phyloP scores from a whole-genome alignment of 1,140 invertebrate species.

The Caenorhabditis briggsae region DNA sequence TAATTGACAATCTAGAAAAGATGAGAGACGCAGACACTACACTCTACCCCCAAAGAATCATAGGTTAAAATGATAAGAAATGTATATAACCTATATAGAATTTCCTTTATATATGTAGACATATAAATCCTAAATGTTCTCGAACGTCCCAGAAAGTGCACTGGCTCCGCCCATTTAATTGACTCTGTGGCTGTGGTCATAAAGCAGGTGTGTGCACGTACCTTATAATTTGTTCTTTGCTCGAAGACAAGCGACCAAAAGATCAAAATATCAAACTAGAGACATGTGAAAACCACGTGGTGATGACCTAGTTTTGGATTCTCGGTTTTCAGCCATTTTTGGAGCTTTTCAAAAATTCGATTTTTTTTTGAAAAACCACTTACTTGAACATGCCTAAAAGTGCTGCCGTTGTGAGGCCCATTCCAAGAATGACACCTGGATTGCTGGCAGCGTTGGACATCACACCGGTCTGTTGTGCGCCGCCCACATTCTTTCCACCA shows the following conservation, averaged over 20 bases:
- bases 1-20: no score
- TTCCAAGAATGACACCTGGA: constrained; percentile 69
- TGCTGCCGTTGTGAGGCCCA: constrained; percentile 71
- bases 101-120: no score
- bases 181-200: not conserved
- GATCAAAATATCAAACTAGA: not conserved
- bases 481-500: constrained; percentile 61
- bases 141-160: not conserved
- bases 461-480: constrained; percentile 58
- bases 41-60: no score
- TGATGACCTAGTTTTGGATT: no score
- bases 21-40: no score
- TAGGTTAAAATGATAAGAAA: no score
- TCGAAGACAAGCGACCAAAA: not conserved
- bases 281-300: not conserved
- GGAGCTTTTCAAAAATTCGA: not conserved
- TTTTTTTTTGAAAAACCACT: not conserved
- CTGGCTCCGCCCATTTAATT: not conserved
- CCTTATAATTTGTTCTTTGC: not conserved
- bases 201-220: no score
- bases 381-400: constrained; percentile 68
- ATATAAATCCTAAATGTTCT: not conserved
- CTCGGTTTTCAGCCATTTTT: no score
- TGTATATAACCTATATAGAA: no score
- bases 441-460: constrained; percentile 64